phyloP scores from a whole-genome alignment of 2,113 vertebrate genomes.

The Phainopepla nitens region DNA sequence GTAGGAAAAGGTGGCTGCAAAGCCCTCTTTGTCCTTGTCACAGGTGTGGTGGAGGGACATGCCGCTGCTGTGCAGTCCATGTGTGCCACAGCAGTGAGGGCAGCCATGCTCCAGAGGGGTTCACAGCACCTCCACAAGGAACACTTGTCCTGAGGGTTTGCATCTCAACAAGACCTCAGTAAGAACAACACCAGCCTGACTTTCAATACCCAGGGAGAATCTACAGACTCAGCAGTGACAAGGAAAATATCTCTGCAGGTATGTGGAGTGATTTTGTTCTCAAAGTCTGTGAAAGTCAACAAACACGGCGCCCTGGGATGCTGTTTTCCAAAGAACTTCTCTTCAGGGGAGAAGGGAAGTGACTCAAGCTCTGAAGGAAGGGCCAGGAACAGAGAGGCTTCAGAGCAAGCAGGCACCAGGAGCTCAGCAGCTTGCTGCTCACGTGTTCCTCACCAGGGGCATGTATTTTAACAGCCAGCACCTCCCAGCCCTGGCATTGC shows the following conservation, averaged over 20 bases:
- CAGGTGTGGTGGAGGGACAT: accelerated
- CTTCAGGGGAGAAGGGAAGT: not conserved
- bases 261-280: not conserved
- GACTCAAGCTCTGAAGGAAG: not conserved
- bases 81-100: accelerated
- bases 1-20: not conserved
- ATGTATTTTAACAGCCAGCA: not conserved
- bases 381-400: not conserved
- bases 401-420: not conserved
- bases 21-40: not conserved
- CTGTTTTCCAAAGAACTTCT: not conserved
- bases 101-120: accelerated
- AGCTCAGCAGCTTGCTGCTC: not conserved
- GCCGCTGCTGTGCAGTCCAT: accelerated
- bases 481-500: not conserved
- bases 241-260: not conserved
- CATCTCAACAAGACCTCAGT: not conserved
- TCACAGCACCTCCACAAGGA: not conserved
- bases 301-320: not conserved
- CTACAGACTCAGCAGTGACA: not conserved
- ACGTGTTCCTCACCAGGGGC: not conserved
- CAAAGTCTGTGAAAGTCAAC: not conserved
- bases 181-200: not conserved
- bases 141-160: not conserved
- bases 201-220: not conserved